phyloP scores from a whole-genome alignment of 1,140 invertebrate genomes.

The Aporrectodea caliginosa region DNA sequence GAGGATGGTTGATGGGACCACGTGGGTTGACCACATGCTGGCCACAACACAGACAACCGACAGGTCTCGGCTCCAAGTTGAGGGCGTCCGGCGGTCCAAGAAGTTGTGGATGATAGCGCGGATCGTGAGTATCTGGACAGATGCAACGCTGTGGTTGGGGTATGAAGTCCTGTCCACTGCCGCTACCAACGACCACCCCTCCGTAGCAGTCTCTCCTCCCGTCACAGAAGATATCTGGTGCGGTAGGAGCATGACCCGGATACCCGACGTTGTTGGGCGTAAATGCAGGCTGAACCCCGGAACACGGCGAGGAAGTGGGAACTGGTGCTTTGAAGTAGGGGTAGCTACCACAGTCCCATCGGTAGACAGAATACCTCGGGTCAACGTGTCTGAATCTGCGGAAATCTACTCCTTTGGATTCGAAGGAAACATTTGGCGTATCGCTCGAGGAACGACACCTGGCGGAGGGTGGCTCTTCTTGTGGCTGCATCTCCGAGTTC shows the following conservation, averaged over 20 bases:
- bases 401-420: neutral
- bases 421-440: neutral
- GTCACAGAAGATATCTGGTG: too few relatives aligned
- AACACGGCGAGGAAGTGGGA: neutral
- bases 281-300: neutral
- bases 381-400: neutral
- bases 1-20: too few relatives aligned
- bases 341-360: neutral
- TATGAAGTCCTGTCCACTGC: neutral
- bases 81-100: neutral
- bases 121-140: neutral
- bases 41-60: neutral
- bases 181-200: too few relatives aligned
- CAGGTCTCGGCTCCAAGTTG: neutral
- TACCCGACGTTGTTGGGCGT: too few relatives aligned
- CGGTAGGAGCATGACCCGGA: too few relatives aligned
- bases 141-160: neutral
- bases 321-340: neutral
- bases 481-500: neutral
- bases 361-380: neutral
- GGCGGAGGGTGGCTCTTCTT: neutral
- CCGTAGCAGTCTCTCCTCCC: too few relatives aligned
- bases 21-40: neutral
- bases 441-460: neutral
- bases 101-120: neutral